Conservation (phyloP, 1,140 invertebrate genomes). For the Choristoneura fumiferana region DNA sequence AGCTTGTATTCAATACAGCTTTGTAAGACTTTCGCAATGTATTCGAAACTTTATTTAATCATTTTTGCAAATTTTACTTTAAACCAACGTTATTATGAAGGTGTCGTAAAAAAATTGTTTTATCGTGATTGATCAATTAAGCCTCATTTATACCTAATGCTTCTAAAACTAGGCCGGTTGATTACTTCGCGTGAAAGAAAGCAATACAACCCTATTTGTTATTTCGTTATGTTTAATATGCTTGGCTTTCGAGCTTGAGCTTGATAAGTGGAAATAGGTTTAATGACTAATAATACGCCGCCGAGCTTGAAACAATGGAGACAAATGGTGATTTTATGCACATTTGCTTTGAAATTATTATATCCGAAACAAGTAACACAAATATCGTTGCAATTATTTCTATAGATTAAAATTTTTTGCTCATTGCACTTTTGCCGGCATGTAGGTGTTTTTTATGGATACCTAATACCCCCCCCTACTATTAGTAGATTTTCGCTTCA, state of each 20-base stretch:
- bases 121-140: constrained; percentile 11
- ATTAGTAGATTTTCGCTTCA: no score
- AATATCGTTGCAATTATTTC: not conserved
- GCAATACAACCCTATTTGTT: constrained; percentile 7
- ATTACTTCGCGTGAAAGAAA: not conserved
- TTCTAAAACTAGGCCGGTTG: constrained; percentile 5
- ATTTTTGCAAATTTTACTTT: no score
- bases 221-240: not conserved
- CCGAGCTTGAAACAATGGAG: constrained; percentile 1
- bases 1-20: no score
- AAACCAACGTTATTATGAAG: no score
- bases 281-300: constrained; percentile 8
- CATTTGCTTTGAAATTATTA: constrained; percentile 12
- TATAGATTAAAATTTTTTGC: no score
- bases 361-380: not conserved
- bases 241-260: not conserved
- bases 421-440: no score
- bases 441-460: no score
- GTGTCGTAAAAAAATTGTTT: not conserved
- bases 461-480: no score
- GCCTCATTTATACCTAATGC: constrained; percentile 5
- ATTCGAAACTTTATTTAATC: no score
- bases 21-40: no score
- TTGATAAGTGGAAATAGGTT: constrained; percentile 12
- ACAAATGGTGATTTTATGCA: constrained; percentile 8